Percentiles rank a stretch among this genome's conserved stretches.
These are phyloP conservation scores for Muraenolepis orangiensis DNA, from an alignment of 2,797 vertebrate species.

Conservation along the genomic window DNA sequence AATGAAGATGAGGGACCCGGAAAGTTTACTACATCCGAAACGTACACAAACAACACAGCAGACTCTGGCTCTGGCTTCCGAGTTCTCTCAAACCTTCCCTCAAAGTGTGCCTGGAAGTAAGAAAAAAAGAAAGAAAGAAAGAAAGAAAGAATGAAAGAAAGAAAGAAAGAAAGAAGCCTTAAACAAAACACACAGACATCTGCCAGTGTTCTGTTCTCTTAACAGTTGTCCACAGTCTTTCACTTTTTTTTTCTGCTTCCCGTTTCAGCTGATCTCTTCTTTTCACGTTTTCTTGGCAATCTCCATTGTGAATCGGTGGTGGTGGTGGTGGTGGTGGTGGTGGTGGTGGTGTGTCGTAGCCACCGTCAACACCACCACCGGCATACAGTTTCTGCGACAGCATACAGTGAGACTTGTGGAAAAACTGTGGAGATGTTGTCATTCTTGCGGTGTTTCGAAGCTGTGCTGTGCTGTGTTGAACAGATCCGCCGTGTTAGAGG, in stretches of 20 bases:
- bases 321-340: conserved; percentile 60
- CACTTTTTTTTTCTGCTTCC: conserved; percentile 51
- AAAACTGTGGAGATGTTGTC: conserved; percentile 64
- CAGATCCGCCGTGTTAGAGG: background rate
- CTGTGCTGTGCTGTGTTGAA: background rate
- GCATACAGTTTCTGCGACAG: conserved; percentile 43
- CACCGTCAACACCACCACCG: background rate
- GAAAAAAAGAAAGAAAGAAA: no score
- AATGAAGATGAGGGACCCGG: background rate
- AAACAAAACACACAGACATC: conserved; percentile 61
- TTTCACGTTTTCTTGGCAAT: conserved; percentile 73
- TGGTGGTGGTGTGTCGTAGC: background rate
- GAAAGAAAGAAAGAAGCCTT: conserved; percentile 5
- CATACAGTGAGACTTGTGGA: conserved; percentile 64
- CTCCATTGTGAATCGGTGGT: conserved; percentile 65
- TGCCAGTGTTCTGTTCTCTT: conserved; percentile 67
- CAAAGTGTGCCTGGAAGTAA: background rate
- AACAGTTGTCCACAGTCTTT: conserved; percentile 74
- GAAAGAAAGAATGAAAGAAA: no score
- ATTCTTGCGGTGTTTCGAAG: background rate
- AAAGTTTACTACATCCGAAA: background rate
- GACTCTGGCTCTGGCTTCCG: background rate
- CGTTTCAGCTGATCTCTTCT: conserved; percentile 62
- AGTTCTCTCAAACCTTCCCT: background rate
- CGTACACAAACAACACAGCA: background rate